Base-by-base conservation (phyloP, 2,888 invertebrate genomes). In the Torymus texanus region DNA sequence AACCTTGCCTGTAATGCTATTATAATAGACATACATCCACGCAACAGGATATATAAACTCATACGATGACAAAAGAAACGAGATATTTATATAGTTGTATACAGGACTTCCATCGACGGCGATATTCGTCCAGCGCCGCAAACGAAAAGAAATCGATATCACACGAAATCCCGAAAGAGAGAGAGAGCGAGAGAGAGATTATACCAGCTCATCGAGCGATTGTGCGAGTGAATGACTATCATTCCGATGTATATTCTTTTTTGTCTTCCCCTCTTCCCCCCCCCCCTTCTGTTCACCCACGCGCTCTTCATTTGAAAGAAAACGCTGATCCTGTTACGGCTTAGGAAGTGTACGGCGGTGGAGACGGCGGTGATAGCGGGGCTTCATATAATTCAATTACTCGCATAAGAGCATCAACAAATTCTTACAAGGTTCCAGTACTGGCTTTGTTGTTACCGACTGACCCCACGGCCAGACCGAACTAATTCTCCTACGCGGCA, bases 341-440 rank as follows among this genome's bases (percentile, higher is more conserved):
- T 85, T 82, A 83, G 80, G 73, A 80, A 82, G 83, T 81, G 51
- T 56, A 77, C 79, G 41, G 41, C 8, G 8, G 1, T 41, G 41
- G 41, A 5, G 41, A 41, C 41, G 41, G 41, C 8, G 41, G 8
- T 41, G 10, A 5, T 8, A 8, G 0, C 41, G 83, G 78, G 89
- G 90, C 85, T 90, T 90, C 90, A 62, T 62, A 70, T 88, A 90
- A 90, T 84, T 89, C 81, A 86, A 90, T 90, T 89, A 88, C 65
- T 2, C 67, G 16, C 78, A 79, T 86, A 88, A 88, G 83, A 84
- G 86, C 85, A 88, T 87, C 87, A 87, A 87, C 86, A 87, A 87
- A 85, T 86, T 85, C 83, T 84, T 83, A 82, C 84, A 85, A 85
- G 83, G 83, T 81, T 83, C 84, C 79, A 82, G 75, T 81, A 67